Conservation (phyloP, 2,797 vertebrate species). For the Poeciliopsis infans region DNA sequence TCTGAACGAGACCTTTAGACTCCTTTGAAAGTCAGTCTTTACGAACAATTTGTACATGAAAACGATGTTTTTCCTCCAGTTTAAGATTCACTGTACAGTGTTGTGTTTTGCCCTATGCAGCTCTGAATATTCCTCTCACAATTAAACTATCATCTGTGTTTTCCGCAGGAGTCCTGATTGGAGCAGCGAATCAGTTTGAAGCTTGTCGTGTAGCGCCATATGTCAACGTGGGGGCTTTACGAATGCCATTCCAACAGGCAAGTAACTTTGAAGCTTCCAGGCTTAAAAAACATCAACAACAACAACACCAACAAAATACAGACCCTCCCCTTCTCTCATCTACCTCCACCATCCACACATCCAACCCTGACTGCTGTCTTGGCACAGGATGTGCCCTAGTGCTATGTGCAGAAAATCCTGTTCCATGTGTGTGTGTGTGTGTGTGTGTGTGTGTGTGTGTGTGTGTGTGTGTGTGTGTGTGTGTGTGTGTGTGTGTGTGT, state of each 20-base stretch:
- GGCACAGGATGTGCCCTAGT: slow-evolving; percentile 65
- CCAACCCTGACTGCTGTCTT: slow-evolving; percentile 67
- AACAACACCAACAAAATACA: slow-evolving; percentile 37
- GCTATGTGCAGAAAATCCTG: slow-evolving; percentile 63
- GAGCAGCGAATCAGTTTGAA: slow-evolving; percentile 97
- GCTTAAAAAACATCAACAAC: slow-evolving; percentile 52
- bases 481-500: not conserved
- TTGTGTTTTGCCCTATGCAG: not conserved
- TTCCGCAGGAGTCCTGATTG: slow-evolving; percentile 92
- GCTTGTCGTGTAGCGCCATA: slow-evolving; percentile 97
- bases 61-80: not conserved
- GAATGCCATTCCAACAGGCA: slow-evolving; percentile 99
- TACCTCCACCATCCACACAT: slow-evolving; percentile 8
- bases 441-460: not conserved
- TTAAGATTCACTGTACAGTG: not conserved
- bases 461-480: not conserved
- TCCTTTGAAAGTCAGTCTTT: not conserved
- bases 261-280: slow-evolving; percentile 81
- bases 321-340: slow-evolving; percentile 35
- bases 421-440: slow-evolving; percentile 18
- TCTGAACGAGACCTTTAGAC: not conserved
- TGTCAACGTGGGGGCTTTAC: slow-evolving; percentile 96
- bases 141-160: slow-evolving; percentile 47
- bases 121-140: slow-evolving; percentile 36
- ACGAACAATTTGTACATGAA: not conserved